Evolutionary conservation across 2,888 invertebrate species (phyloP), one percentile per base, ranked within the genome.

Genomic region (Eugnorisma glareosa): DNA sequence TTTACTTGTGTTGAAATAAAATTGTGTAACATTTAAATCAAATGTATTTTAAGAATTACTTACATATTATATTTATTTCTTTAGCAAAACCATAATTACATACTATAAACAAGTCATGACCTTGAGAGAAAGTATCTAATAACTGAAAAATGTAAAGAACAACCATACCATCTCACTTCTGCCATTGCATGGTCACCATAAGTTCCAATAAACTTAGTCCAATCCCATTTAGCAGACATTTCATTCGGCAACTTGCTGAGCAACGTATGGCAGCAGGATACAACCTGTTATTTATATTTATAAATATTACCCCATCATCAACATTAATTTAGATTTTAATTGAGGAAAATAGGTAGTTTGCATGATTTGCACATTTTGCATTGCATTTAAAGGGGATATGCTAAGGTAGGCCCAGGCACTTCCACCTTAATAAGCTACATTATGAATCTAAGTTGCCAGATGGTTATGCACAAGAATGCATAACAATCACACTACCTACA

Each of bases 181-280:
- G 93, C 85, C 85, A 97, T 95, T n/a, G 94, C 89, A 90, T 97
- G 94, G 48, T 90, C 92, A 74, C 97, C 93, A 92, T 97, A 98
- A 81, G 94, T 95, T 31, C 95, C 93, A 2, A 98, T 95, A 94
- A 98, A 98, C 45, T 95, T 94, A 0, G 98, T 98, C 98, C 98
- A 98, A 87, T 98, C 97, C 98, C 98, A 98, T 90, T 97, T 97
- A 8, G 96, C 94, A 81, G 97, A 97, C 75, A 98, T 97, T 90
- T 98, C 98, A 86, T 97, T 97, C 0, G 98, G 97, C 85, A 98
- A 96, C 81, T 97, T 97, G 78, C 93, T 95, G 1, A 98, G 94
- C 76, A 98, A 96, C 72, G 95, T 97, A 89, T 97, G 97, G 90
- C 97, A 98, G 68, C 97, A 97, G 79, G 96, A 94, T 0, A 98